Evolutionary conservation across 2,113 vertebrate genomes (phyloP), one percentile per base, ranked within the genome.

Genomic region (Clarias macrocephalus): DNA sequence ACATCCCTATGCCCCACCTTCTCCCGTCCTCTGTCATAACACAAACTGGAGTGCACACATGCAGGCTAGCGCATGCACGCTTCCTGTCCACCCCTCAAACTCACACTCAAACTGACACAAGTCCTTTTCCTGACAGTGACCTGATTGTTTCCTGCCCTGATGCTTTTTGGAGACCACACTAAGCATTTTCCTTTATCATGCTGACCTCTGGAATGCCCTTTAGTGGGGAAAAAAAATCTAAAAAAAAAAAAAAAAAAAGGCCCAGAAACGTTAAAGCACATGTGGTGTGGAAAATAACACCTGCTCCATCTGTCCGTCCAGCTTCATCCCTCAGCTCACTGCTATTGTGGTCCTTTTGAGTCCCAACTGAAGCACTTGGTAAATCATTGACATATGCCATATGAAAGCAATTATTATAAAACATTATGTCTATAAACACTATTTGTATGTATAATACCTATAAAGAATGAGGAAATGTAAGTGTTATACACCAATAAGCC

Each of bases 71-170:
- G 73, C 73, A 68, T 87, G 63, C 86, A 54, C 6, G 92, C 90
- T 95, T 95, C 94, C 95, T 94, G 91, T 75, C 89, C 23, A 16
- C 76, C n/a, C 60, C 83, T 59, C 82, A 59, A 82, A 65, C 70
- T 77, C 84, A 73, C 87, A 90, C 91, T 91, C 90, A 87, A 91
- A 91, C 88, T 91, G 92, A 95, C 92, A 93, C 91, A 91, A 90
- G 90, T 89, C 89, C 91, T 86, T 93, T 96, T 95, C 94, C 94
- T 94, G 93, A 93, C 90, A 91, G 88, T 73, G 91, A 91, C 90
- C 88, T 90, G 90, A 94, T 94, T 93, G 90, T 94, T 95, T 95
- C 94, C 94, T 93, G 91, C 85, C 91, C 94, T 92, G 90, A 94
- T 88, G 91, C 93, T 92, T 95, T 93, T 86, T 91, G 90, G 89